phyloP scores from a whole-genome alignment of 2,797 vertebrate genomes.

The Coregonus suidteri region DNA sequence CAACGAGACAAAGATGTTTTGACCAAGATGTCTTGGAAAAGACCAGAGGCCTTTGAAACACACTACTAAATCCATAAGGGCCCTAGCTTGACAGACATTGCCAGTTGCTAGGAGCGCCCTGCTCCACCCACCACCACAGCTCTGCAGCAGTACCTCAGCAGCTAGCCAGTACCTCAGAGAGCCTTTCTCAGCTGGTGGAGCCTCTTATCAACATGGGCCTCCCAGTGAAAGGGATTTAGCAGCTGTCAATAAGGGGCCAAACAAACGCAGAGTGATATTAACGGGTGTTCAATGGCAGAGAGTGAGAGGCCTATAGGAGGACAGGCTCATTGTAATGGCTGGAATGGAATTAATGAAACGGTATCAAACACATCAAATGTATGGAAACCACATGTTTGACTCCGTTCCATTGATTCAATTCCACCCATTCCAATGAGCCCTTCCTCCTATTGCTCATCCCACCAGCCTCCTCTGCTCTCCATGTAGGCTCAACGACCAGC shows the following conservation, averaged over 20 bases:
- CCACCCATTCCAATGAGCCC: no score
- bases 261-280: slow-evolving; percentile 53
- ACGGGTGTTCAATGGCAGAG: slow-evolving; percentile 38
- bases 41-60: neutral
- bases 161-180: slow-evolving; percentile 31
- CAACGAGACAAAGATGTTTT: neutral
- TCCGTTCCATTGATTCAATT: no score
- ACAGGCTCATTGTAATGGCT: no score
- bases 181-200: slow-evolving; percentile 20
- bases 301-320: slow-evolving; percentile 17
- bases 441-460: no score
- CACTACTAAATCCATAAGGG: neutral
- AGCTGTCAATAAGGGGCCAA: slow-evolving; percentile 52
- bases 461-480: slow-evolving; percentile 7
- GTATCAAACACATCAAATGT: no score
- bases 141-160: neutral
- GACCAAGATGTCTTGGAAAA: neutral
- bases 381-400: no score
- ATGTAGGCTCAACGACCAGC: slow-evolving; percentile 39
- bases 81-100: neutral
- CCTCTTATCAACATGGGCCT: slow-evolving; percentile 33
- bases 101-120: neutral
- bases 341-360: no score
- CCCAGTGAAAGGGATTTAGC: slow-evolving; percentile 46
- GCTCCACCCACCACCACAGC: neutral